Percentiles rank a stretch among this genome's conserved stretches.
Evolutionary conservation across 2,888 invertebrate species (phyloP).

Genomic region (Limnephilus marmoratus): DNA sequence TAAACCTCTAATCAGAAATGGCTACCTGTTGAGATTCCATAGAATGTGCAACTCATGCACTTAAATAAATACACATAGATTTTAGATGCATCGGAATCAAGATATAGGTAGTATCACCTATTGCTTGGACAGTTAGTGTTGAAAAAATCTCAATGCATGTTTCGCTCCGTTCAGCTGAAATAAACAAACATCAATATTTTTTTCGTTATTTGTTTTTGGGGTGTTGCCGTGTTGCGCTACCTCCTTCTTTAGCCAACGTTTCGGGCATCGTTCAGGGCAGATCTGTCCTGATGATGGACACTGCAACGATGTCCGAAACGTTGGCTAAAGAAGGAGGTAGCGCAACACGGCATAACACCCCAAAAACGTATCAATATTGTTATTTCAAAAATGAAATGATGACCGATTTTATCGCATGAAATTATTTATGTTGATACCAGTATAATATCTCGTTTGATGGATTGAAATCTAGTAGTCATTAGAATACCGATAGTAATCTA

Average conservation of each 20-base stretch:
- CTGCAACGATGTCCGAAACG: too few relatives aligned
- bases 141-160: neutral
- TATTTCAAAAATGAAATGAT: neutral
- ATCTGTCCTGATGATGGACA: too few relatives aligned
- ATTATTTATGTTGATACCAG: neutral
- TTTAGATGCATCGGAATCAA: neutral
- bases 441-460: neutral
- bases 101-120: neutral
- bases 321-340: too few relatives aligned
- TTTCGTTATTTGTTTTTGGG: too few relatives aligned
- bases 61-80: conserved; percentile 6
- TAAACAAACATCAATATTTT: too few relatives aligned
- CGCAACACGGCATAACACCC: too few relatives aligned
- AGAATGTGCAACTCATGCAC: conserved; percentile 26
- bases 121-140: neutral
- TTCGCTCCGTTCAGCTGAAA: too few relatives aligned
- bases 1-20: conserved; percentile 9
- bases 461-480: neutral
- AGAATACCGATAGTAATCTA: neutral
- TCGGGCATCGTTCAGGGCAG: too few relatives aligned
- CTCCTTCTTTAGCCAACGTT: too few relatives aligned
- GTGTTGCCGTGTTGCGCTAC: too few relatives aligned
- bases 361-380: too few relatives aligned
- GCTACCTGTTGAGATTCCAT: conserved; percentile 8
- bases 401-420: neutral